These are phyloP conservation scores for Euura saliciscinereae DNA, from an alignment of 1,140 invertebrate genomes.

Conservation along the genomic window DNA sequence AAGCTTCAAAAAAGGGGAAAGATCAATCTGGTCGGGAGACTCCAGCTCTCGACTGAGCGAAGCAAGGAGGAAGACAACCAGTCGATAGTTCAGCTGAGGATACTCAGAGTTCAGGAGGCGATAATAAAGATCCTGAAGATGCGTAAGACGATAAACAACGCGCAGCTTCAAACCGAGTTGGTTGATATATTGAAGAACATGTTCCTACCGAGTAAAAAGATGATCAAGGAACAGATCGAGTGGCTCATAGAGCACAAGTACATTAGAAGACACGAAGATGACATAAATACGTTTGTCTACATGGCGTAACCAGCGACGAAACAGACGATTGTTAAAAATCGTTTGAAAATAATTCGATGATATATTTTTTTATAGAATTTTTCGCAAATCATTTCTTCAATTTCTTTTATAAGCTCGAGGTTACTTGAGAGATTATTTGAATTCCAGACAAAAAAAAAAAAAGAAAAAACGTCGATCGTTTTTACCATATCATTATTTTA, in stretches of 20 bases:
- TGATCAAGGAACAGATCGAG: conserved; percentile 99
- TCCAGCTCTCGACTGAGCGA: conserved; percentile 94
- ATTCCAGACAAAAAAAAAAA: too few relatives aligned
- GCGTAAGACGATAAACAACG: conserved; percentile 93
- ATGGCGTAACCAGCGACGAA: conserved; percentile 76
- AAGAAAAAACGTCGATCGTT: too few relatives aligned
- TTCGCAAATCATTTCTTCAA: neutral
- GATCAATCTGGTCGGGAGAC: conserved; percentile 90
- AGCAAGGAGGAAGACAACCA: conserved; percentile 97
- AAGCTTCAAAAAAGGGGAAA: conserved; percentile 93
- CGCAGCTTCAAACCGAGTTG: conserved; percentile 93
- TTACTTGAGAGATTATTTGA: conserved; percentile 2
- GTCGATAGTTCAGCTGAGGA: conserved; percentile 94
- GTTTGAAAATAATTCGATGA: conserved; percentile 17
- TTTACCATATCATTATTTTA: too few relatives aligned
- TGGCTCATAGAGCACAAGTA: conserved; percentile 99
- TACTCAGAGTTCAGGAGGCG: conserved; percentile 92
- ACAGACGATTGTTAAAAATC: conserved; percentile 21
- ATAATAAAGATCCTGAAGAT: conserved; percentile 99
- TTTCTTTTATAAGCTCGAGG: neutral
- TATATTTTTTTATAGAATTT: conserved; percentile 28
- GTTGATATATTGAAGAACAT: conserved; percentile 99
- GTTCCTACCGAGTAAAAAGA: conserved; percentile 98
- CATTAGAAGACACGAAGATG: conserved; percentile 93
- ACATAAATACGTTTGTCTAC: conserved; percentile 98